Base-by-base conservation (phyloP, 2,888 invertebrate species). In the Andrena chrysosceles region DNA sequence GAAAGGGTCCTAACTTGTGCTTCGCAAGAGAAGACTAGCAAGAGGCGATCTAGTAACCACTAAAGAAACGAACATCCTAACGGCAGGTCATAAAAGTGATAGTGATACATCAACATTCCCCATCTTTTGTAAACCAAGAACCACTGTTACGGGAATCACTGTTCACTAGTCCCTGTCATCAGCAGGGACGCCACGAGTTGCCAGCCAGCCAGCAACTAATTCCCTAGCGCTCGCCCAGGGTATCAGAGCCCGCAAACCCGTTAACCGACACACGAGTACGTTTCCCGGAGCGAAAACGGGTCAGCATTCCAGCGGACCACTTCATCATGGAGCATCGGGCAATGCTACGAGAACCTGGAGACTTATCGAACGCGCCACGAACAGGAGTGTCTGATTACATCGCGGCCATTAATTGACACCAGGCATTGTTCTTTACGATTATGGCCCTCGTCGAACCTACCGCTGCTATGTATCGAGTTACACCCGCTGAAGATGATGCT, bases 401-500 rank as follows among this genome's bases (percentile, higher is more conserved):
- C 64, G 42, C 10, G 26, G 64, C 62, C 63, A 66, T 81, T 84
- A 76, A 84, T 81, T 76, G 68, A 81, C 81, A 20, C 42, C 16
- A 59, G 56, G 8, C 75, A 85, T 81, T 78, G 75, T 81, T 78
- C 81, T 81, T 76, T 59, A 67, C 69, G 75, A 72, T 72, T 59
- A 56, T 20, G 48, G 52, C 69, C 35, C 48, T 48, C 33, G 70
- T 59, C 23, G 59, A 75, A 75, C 23, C 48, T 13, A 31, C 26
- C 16, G 52, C 42, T 54, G 31, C 56, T 56, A 33, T 76, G 49
- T 81, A 81, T 78, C 63, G 70, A 62, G 70, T 85, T 78, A 77
- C 73, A 63, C 20, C 0, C 66, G 62, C 1, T 13, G 68, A 60
- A 29, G 69, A 68, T n/a, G 56, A 52, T 26, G 60, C 73, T 35